Conservation (phyloP, 2,888 invertebrate genomes). For the Drosophila anomelani region DNA sequence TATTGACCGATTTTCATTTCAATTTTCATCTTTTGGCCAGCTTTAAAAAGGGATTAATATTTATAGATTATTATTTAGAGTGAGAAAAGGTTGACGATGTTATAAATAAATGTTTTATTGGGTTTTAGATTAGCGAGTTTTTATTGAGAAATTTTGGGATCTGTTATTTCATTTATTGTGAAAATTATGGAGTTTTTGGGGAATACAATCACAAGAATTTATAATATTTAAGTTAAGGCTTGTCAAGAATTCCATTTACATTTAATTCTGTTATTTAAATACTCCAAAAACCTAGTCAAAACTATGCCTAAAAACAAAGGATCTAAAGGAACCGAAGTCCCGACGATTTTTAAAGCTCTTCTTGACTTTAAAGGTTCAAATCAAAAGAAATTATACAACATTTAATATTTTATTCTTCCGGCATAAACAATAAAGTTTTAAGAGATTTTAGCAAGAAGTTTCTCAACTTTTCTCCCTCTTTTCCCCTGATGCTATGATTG, state of each 20-base stretch:
- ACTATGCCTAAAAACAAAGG: neutral
- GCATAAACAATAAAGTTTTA: neutral
- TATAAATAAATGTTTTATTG: neutral
- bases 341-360: neutral
- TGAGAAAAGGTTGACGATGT: neutral
- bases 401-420: neutral
- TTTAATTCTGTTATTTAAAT: neutral
- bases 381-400: neutral
- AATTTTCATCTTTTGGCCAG: constrained; percentile 34
- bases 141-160: neutral
- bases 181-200: neutral
- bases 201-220: neutral
- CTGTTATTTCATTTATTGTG: neutral
- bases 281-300: neutral
- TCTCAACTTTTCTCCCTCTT: neutral
- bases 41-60: constrained; percentile 1
- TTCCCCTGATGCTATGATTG: constrained; percentile 2
- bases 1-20: constrained; percentile 38
- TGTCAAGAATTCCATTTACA: neutral
- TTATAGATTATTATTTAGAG: neutral
- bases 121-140: too few species aligned
- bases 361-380: neutral
- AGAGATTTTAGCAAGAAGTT: neutral
- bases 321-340: neutral
- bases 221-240: neutral